Base-by-base conservation (phyloP, 2,888 invertebrate species). In the Tribolium freemani region DNA sequence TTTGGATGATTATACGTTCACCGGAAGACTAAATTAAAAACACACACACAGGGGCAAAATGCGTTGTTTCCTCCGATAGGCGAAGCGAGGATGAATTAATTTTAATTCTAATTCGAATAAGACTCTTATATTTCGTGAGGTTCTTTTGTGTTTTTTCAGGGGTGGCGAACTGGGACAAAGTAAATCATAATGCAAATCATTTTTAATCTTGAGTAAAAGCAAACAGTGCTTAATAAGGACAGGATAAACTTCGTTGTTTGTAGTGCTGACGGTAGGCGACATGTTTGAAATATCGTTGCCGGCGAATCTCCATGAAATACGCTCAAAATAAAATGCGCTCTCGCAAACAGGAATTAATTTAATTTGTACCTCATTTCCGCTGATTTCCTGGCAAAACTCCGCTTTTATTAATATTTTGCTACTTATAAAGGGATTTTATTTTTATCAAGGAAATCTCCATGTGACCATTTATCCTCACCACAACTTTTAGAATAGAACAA, bases 161-260 rank as follows among this genome's bases (percentile, higher is more conserved):
- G 76, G 75, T 73, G 78, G 76, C 70, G 73, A 76, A 74, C 76
- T 61, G 69, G 75, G 76, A 75, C 71, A 77, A 76, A 78, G 80
- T 78, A 79, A 81, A 83, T 81, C 79, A 78, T 81, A 81, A 83
- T 82, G 82, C 82, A 83, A 83, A 83, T 83, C 79, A 80, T 81
- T 82, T 82, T 83, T 83, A 83, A 83, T 83, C 83, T 81, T 77
- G 79, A 78, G 78, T 78, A 78, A 81, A 83, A 81, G 82, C 82
- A 81, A 83, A 83, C 81, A 80, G 75, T 71, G 71, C 75, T 79
- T 82, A 81, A 82, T 82, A 81, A 80, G 77, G 75, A 73, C 76
- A 72, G 76, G 78, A 69, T 69, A 30, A 46, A 71, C 53, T 71
- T 51, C n/a, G 46, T 13, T 57, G 53, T 60, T 60, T 60, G 60